Base-by-base conservation (phyloP, 2,888 invertebrate genomes). In the Mayetiola destructor region DNA sequence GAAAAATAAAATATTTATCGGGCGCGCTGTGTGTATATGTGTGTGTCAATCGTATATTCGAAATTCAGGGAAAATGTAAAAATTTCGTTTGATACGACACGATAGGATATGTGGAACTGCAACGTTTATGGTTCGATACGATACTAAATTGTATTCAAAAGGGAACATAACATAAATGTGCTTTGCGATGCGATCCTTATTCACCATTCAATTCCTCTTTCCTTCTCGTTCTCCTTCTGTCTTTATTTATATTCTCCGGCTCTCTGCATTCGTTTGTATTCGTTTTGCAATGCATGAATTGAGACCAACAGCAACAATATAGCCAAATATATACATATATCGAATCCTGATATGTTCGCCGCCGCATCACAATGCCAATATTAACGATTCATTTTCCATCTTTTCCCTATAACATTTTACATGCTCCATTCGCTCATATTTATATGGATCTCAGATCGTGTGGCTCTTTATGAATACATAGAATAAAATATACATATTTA, bases 121-220 rank as follows among this genome's bases (percentile, higher is more conserved):
- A 48, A 48, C 27, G 48, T n/a, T 27, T 27, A 48, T 48, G 27
- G 48, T 48, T 48, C 48, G 27, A 48, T 48, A 27, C n/a, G 27
- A 48, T 48, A 48, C 48, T 48, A 48, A 48, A 48, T 48, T n/a
- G 48, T 48, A 48, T 48, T 48, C 48, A 48, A 48, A n/a, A 48
- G 48, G 48, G 27, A 48, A 48, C 48, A 48, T 9, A 23, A 48
- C n/a, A 48, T 48, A 48, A 48, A 48, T 27, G n/a, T n/a, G n/a
- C n/a, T n/a, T n/a, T n/a, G n/a, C n/a, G n/a, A n/a, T n/a, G n/a
- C n/a, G n/a, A 48, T 48, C 23, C 48, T 27, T 48, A 48, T 48
- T 48, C n/a, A n/a, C n/a, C n/a, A n/a, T n/a, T 27, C 21, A 3
- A 12, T 40, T 20, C 21, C 40, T 20, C 21, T 40, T 39, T 39